Percentiles rank a stretch among this genome's conserved stretches.
These are phyloP conservation scores for Azorinus chamasolen DNA, from an alignment of 2,888 invertebrate genomes.

Conservation along the genomic window DNA sequence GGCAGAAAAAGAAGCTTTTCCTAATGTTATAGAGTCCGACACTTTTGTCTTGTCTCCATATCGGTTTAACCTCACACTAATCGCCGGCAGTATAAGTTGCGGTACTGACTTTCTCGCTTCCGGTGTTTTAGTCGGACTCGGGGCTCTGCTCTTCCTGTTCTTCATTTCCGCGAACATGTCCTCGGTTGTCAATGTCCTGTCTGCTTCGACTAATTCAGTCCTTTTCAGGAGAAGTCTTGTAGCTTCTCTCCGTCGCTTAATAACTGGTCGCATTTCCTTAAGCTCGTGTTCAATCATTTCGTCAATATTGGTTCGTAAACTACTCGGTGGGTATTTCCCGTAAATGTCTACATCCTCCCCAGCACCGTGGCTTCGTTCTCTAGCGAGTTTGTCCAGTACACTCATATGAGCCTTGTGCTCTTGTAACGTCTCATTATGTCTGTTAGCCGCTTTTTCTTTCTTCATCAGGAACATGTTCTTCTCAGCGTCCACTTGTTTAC, in stretches of 20 bases:
- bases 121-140: slow-evolving; percentile 41
- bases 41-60: slow-evolving; percentile 18
- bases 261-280: slow-evolving; percentile 71
- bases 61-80: slow-evolving; percentile 60
- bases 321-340: slow-evolving; percentile 70
- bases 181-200: slow-evolving; percentile 69
- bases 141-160: slow-evolving; percentile 45
- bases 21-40: slow-evolving; percentile 20
- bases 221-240: slow-evolving; percentile 64
- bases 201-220: slow-evolving; percentile 65
- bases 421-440: slow-evolving; percentile 69
- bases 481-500: slow-evolving; percentile 71
- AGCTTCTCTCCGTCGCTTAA: slow-evolving; percentile 68
- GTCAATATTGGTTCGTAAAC: slow-evolving; percentile 68
- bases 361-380: slow-evolving; percentile 48
- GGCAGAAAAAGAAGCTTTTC: neutral
- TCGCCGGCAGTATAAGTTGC: slow-evolving; percentile 70
- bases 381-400: slow-evolving; percentile 70
- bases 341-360: slow-evolving; percentile 60
- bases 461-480: slow-evolving; percentile 72
- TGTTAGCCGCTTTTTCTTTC: slow-evolving; percentile 63
- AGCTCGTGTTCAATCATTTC: slow-evolving; percentile 68
- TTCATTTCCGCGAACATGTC: slow-evolving; percentile 61
- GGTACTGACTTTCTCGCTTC: slow-evolving; percentile 48
- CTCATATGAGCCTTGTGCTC: slow-evolving; percentile 75